Conservation (phyloP, 2,888 invertebrate genomes). For the Euclidia mi region DNA sequence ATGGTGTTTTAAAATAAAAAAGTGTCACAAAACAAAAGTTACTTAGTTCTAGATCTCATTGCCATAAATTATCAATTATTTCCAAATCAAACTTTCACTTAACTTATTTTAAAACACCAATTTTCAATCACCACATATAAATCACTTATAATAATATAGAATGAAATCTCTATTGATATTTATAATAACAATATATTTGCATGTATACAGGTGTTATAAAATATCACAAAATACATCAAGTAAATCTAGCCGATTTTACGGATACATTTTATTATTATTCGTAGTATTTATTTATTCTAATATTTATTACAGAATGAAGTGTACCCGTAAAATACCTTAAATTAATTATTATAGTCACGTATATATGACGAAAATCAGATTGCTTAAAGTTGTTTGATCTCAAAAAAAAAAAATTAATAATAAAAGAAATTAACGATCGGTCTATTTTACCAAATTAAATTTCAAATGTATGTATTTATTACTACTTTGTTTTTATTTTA, state of each 20-base stretch:
- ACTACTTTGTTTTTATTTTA: conserved; percentile 35
- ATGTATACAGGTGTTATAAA: too few species aligned
- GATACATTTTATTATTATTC: not conserved
- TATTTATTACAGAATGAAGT: not conserved
- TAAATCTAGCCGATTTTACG: not conserved
- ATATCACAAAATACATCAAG: not conserved
- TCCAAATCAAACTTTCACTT: not conserved
- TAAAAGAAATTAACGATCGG: conserved; percentile 20
- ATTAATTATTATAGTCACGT: not conserved
- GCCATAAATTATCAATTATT: too few species aligned
- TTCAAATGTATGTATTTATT: conserved; percentile 20
- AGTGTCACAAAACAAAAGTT: not conserved
- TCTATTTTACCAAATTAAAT: conserved; percentile 41
- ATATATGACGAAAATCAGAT: conserved; percentile 8
- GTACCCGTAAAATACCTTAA: not conserved
- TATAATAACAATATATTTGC: too few species aligned
- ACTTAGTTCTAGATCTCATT: not conserved
- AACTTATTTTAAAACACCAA: not conserved
- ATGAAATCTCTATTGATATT: not conserved
- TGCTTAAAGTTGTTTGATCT: conserved; percentile 49
- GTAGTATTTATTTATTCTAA: not conserved
- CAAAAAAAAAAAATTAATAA: conserved; percentile 45
- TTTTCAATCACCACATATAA: not conserved
- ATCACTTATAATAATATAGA: not conserved
- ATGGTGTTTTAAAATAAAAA: conserved; percentile 30